Conservation (phyloP, 2,797 vertebrate species). For the Aeoliscus strigatus region DNA sequence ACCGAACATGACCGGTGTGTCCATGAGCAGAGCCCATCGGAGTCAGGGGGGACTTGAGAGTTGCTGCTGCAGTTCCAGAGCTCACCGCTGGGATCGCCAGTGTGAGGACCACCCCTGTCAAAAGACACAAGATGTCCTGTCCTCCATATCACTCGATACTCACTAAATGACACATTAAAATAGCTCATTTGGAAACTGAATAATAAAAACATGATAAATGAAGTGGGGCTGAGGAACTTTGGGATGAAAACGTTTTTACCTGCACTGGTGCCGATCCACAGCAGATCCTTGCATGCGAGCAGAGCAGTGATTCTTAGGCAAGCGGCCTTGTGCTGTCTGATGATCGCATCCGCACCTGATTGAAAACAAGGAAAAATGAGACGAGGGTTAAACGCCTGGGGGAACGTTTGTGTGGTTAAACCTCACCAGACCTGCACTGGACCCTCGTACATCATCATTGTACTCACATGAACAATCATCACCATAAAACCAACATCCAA, state of each 20-base stretch:
- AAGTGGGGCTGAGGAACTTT: background rate
- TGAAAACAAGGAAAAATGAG: background rate
- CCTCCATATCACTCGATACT: background rate
- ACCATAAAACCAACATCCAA: too few species aligned
- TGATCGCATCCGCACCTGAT: slow-evolving; percentile 93
- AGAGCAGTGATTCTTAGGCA: slow-evolving; percentile 95
- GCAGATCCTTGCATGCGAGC: slow-evolving; percentile 89
- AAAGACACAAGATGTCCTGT: background rate
- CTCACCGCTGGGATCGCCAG: slow-evolving; percentile 78
- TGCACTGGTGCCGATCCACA: slow-evolving; percentile 97
- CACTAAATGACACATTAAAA: too few species aligned
- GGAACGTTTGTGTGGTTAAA: too few species aligned
- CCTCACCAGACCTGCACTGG: too few species aligned
- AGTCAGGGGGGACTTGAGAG: slow-evolving; percentile 70
- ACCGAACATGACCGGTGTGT: slow-evolving; percentile 96
- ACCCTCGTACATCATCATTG: too few species aligned
- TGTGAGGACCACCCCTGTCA: slow-evolving; percentile 86
- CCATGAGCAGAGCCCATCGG: slow-evolving; percentile 91
- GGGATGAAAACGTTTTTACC: slow-evolving; percentile 32
- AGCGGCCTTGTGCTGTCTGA: slow-evolving; percentile 97
- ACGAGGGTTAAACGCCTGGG: background rate
- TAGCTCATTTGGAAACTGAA: too few species aligned
- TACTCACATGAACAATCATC: too few species aligned
- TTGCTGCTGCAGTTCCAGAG: slow-evolving; percentile 71
- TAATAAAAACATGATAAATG: too few species aligned